Evolutionary conservation across 2,113 vertebrate species (phyloP).

Genomic region (Spilogale gracilis): DNA sequence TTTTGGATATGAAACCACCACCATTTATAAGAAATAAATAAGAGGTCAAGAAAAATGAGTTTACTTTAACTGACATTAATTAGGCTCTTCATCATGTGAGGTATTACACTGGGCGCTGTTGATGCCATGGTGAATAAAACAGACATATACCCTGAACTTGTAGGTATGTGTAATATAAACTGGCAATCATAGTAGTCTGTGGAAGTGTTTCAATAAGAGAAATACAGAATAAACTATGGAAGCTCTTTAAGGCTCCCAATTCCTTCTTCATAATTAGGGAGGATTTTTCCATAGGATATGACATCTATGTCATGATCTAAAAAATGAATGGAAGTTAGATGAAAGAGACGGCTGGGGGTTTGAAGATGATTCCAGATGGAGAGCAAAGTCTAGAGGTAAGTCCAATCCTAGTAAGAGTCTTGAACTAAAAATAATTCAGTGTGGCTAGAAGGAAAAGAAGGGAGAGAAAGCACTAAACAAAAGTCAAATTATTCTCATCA

Average conservation of each 20-base stretch:
- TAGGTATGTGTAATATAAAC: not conserved
- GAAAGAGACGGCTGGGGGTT: not conserved
- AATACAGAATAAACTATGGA: not conserved
- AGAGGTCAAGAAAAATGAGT: not conserved
- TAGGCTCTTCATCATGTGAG: not conserved
- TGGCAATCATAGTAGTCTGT: not conserved
- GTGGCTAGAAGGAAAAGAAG: not conserved
- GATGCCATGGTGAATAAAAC: not conserved
- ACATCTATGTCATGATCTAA: not conserved
- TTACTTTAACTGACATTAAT: slow-evolving; percentile 43
- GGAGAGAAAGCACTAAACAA: not conserved
- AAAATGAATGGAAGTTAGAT: not conserved
- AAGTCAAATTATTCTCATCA: not conserved
- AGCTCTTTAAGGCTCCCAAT: not conserved
- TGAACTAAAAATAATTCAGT: not conserved
- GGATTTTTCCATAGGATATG: not conserved
- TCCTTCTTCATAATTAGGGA: not conserved
- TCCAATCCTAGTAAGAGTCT: not conserved
- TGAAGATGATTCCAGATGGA: not conserved
- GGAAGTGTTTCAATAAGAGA: not conserved
- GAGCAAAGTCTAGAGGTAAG: not conserved
- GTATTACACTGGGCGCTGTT: not conserved
- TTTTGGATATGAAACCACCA: slow-evolving; percentile 30
- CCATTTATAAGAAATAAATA: slow-evolving; percentile 8
- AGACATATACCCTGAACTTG: not conserved